Evolutionary conservation across 1,140 invertebrate genomes (phyloP), one percentile per base, ranked within the genome.

Genomic region (Colletes latitarsis): DNA sequence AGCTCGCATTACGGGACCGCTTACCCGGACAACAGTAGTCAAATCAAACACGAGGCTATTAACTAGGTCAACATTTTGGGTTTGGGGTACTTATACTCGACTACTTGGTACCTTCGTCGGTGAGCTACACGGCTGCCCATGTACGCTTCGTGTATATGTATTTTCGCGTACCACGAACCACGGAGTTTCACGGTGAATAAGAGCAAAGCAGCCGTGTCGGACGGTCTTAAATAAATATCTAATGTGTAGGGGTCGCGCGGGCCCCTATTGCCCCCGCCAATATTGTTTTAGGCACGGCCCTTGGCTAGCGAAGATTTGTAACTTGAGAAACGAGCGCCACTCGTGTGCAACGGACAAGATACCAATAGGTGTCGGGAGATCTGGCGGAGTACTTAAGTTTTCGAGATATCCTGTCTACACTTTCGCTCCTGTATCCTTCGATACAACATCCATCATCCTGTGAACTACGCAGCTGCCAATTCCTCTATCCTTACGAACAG

Each of bases 21-120:
- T 86, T 89, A 89, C 81, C 79, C 77, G 84, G 86, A 89, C 86
- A 88, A 89, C 89, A 91, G 90, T 90, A 91, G 90, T 91, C 90
- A 91, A 91, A 91, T 91, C 89, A 91, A 91, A 91, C 89, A 91
- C 63, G 81, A 81, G 75, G 90, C 90, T 91, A 91, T 91, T 91
- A 91, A 91, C 90, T 90, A 83, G 88, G 88, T 90, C 89, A 91
- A 91, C 90, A 91, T 85, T 87, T 83, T 67, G 79, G 77, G 88
- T 81, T 83, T 82, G 67, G 77, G 82, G 84, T 89, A 89, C 88
- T 89, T 89, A 89, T 81, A 81, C 82, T 74, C 77, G 78, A 82
- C 82, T 83, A 86, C 82, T 88, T 63, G 84, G 81, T 83, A 79
- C 75, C 74, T 79, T 55, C 52, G 82, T 69, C 69, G 71, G 78